phyloP scores from a whole-genome alignment of 2,797 vertebrate species.

The Petrocephalus schoutedeni region DNA sequence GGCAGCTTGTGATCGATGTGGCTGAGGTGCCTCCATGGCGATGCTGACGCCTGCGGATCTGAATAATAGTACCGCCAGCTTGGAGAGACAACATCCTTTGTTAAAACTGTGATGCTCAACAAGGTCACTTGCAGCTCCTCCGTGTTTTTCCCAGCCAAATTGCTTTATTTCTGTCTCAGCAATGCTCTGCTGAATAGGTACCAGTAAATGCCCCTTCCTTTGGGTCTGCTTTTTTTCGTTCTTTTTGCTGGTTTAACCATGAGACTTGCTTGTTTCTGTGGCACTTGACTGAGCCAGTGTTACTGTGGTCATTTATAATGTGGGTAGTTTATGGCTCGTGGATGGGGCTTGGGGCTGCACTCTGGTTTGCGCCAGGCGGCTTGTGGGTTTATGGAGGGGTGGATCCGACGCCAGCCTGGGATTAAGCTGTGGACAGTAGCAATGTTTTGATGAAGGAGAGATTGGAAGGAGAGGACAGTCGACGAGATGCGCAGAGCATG shows the following conservation, averaged over 20 bases:
- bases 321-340: neutral
- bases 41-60: neutral
- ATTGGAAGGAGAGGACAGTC: neutral
- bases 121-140: conserved; percentile 8
- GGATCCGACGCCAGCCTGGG: neutral
- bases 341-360: neutral
- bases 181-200: neutral
- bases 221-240: neutral
- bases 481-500: neutral
- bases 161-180: neutral
- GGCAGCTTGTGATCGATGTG: conserved; percentile 17
- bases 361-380: neutral
- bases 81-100: conserved; percentile 11
- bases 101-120: conserved; percentile 9
- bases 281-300: neutral
- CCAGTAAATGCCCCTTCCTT: neutral
- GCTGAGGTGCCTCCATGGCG: neutral
- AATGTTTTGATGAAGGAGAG: neutral
- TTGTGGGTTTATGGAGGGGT: neutral
- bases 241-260: neutral
- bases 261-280: neutral
- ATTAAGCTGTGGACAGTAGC: neutral
- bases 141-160: neutral
- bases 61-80: conserved; percentile 6
- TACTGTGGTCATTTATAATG: neutral